Evolutionary conservation across 2,797 vertebrate species (phyloP).

Genomic region (Agapornis canus): DNA sequence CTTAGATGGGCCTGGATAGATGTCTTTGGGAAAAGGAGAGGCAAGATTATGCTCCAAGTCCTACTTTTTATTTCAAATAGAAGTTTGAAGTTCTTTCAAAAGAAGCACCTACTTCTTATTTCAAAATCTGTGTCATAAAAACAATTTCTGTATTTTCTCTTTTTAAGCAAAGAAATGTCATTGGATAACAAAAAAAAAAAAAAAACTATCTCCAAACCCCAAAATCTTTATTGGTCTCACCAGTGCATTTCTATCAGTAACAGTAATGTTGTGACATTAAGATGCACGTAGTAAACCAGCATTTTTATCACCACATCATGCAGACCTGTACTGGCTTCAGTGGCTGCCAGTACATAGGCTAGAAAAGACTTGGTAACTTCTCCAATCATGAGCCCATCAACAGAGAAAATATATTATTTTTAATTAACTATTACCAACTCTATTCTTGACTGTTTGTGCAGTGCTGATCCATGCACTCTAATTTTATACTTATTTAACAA

Average conservation of each 20-base stretch:
- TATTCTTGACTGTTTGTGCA: neutral
- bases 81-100: neutral
- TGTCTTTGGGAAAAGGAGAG: neutral
- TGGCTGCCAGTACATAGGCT: neutral
- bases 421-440: neutral
- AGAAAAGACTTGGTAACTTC: neutral
- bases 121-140: neutral
- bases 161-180: neutral
- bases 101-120: neutral
- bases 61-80: neutral
- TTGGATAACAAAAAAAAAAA: neutral
- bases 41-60: neutral
- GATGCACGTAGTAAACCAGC: neutral
- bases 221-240: neutral
- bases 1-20: neutral
- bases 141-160: neutral
- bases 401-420: neutral
- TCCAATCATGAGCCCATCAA: neutral
- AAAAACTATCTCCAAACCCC: neutral
- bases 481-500: neutral
- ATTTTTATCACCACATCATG: neutral
- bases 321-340: neutral
- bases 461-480: neutral
- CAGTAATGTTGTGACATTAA: neutral
- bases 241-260: neutral